Conservation (phyloP, 2,113 vertebrate genomes). For the Clarias gariepinus region DNA sequence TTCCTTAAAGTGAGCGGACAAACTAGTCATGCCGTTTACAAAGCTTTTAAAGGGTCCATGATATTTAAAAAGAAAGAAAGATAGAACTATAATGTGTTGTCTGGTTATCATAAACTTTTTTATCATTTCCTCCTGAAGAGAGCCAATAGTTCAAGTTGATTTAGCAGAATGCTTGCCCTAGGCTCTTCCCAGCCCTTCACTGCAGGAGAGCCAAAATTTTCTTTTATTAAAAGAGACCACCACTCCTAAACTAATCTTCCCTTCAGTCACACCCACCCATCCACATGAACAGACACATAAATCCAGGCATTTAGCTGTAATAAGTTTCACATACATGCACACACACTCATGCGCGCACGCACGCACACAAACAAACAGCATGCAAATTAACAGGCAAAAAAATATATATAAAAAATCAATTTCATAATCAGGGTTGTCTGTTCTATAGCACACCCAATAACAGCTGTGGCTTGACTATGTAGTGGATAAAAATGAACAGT, state of each 20-base stretch:
- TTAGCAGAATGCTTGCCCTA: neutral
- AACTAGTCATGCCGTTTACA: neutral
- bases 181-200: slow-evolving; percentile 4
- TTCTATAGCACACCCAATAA: slow-evolving; percentile 20
- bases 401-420: no score
- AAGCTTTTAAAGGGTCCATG: neutral
- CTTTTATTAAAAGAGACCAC: slow-evolving; percentile 1
- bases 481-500: slow-evolving; percentile 6
- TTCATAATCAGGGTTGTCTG: slow-evolving; percentile 2
- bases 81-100: neutral
- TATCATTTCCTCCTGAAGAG: neutral
- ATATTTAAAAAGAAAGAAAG: neutral
- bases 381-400: neutral
- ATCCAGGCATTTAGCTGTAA: neutral
- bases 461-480: slow-evolving; percentile 10
- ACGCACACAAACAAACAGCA: neutral
- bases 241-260: slow-evolving; percentile 6
- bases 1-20: neutral
- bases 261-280: neutral
- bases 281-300: slow-evolving; percentile 10
- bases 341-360: neutral
- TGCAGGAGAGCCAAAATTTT: slow-evolving; percentile 1
- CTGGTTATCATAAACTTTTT: neutral
- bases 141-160: neutral
- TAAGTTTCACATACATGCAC: neutral